Base-by-base conservation (phyloP, 2,888 invertebrate genomes). In the Scrobipalpa costella region DNA sequence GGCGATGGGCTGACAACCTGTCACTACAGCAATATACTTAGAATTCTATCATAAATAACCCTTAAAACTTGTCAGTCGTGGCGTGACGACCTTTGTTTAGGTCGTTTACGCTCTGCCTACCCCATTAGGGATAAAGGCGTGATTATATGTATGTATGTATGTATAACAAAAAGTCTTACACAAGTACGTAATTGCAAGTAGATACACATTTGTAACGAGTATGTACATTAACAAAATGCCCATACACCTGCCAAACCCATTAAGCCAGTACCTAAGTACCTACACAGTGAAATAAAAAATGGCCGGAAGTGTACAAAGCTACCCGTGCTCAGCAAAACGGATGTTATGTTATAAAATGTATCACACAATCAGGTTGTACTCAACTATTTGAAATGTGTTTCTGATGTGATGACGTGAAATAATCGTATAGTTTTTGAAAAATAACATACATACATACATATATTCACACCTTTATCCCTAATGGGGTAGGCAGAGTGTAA, bases 241-340 rank as follows among this genome's bases (percentile, higher is more conserved):
- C 57, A 57, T 33, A 57, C 36, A 57, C 40, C 38, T 40, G 38
- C 15, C 38, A 15, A 19, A 38, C 21, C 27, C 17, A 27, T 27
- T 17, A 49, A 49, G 19, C n/a, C 19, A 49, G 7, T 49, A 44
- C 13, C 11, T 44, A 44, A n/a, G 15, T 15, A 17, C 8, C 21
- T 50, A 50, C 50, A 9, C 19, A 50, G 21, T 19, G 11, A 50
- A 50, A 21, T 44, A 59, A 44, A 60, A 47, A 47, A 49, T 15
- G 13, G 8, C 62, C 55, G 62, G 62, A 57, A 44, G 62, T 62
- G 57, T 13, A 33, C 62, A 62, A 62, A 57, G 62, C 62, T 57
- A 57, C 62, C 21, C 2, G 21, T 40, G 15, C 50, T 50, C 19
- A 15, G 9, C 38, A 50, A n/a, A 62, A 55, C 62, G 62, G 55